phyloP scores from a whole-genome alignment of 2,888 invertebrate genomes.

The Torymus auratus region DNA sequence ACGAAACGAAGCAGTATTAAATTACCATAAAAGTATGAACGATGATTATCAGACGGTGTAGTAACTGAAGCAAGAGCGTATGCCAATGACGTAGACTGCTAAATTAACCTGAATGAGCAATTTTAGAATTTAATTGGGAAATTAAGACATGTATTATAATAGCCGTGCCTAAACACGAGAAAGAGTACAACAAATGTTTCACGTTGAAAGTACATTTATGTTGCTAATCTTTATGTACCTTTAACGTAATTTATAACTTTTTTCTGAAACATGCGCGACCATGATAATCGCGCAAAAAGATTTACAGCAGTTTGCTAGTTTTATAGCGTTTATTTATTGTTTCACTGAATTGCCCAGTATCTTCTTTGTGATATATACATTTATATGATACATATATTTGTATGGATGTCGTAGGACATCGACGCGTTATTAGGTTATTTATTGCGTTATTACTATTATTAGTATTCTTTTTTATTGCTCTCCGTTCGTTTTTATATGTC shows the following conservation, averaged over 20 bases:
- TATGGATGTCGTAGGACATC: conserved; percentile 37
- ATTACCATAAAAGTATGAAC: too few species aligned
- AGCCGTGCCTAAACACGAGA: not conserved
- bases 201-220: conserved; percentile 12
- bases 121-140: too few species aligned
- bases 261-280: conserved; percentile 1
- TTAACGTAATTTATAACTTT: conserved; percentile 31
- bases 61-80: too few species aligned
- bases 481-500: conserved; percentile 36
- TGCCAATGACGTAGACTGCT: too few species aligned
- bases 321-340: conserved; percentile 57
- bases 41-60: too few species aligned
- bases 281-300: conserved; percentile 28
- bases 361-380: conserved; percentile 67
- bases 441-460: conserved; percentile 50
- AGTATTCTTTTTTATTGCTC: conserved; percentile 48
- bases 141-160: not conserved
- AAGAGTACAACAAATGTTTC: conserved; percentile 10
- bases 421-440: conserved; percentile 54
- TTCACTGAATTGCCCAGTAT: conserved; percentile 66
- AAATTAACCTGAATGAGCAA: too few species aligned
- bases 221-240: conserved; percentile 11
- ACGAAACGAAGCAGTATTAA: too few species aligned
- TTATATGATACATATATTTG: conserved; percentile 42
- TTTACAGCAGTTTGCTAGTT: conserved; percentile 32